Conservation (phyloP, 2,113 vertebrate genomes). For the Penelope pileata region DNA sequence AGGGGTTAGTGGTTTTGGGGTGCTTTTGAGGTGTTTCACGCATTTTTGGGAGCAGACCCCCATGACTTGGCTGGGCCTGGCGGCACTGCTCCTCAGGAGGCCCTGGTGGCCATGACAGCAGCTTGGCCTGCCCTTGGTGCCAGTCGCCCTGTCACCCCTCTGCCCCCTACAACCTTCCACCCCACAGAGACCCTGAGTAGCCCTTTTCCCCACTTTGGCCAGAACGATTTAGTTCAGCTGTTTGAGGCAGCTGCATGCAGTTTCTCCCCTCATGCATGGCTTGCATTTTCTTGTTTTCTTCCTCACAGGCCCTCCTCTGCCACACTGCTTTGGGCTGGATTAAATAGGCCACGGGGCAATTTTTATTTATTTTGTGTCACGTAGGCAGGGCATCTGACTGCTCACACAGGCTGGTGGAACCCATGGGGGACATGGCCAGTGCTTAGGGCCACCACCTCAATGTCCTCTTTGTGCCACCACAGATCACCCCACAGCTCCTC, state of each 20-base stretch:
- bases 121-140: background rate
- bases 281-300: background rate
- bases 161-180: background rate
- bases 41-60: fast-evolving
- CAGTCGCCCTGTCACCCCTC: background rate
- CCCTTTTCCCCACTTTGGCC: background rate
- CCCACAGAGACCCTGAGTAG: background rate
- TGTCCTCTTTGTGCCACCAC: no score
- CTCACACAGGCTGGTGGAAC: no score
- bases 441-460: no score
- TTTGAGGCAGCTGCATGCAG: no score
- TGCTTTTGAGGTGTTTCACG: background rate
- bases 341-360: fast-evolving
- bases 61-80: fast-evolving
- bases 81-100: fast-evolving
- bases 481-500: no score
- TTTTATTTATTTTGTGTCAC: background rate
- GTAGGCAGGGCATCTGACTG: background rate
- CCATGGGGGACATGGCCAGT: no score
- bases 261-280: no score
- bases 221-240: background rate
- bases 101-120: fast-evolving
- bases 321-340: fast-evolving
- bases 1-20: background rate
- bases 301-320: fast-evolving